Base-by-base conservation (phyloP, 2,797 vertebrate genomes). In the Manis pentadactyla region DNA sequence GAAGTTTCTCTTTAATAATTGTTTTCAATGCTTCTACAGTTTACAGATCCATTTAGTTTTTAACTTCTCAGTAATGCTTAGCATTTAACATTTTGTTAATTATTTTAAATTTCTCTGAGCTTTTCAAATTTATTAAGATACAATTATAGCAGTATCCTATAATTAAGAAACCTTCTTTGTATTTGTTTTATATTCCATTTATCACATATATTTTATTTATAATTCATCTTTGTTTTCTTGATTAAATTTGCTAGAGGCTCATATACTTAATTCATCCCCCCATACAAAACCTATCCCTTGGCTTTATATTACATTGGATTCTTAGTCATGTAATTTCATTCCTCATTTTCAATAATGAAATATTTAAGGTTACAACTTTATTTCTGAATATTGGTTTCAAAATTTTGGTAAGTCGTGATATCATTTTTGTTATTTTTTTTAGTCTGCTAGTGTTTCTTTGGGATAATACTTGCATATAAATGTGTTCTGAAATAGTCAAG, bases 191-290 rank as follows among this genome's bases (percentile, higher is more conserved):
- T 77, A 96, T 73, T 71, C 12, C 31, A 94, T 84, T 90, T 59
- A 55, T 93, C 57, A 82, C 88, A 96, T 94, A 97, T 46, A 89
- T 95, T 90, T 96, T 79, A 90, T 86, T 95, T 93, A 79, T 94
- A 93, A 93, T 93, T 94, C 46, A 91, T 94, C 64, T 94, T 92
- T 95, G 88, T 86, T 97, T 95, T 78, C 78, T 78, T 95, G 46
- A 93, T 96, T 96, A 96, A 93, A 96, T 96, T 96, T 97, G 42
- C 55, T 90, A 42, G 78, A 96, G 71, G 85, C n/a, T 86, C 93
- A 97, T 83, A 55, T 97, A 90, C 59, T 93, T 85, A 85, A 96
- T 85, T 92, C 37, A 95, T 94, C 55, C 5, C n/a, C 42, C 7
- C 29, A 53, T 12, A 59, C 51, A 71, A 86, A 84, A 69, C 3